Conservation (phyloP, 1,140 invertebrate genomes). For the Periplaneta americana region DNA sequence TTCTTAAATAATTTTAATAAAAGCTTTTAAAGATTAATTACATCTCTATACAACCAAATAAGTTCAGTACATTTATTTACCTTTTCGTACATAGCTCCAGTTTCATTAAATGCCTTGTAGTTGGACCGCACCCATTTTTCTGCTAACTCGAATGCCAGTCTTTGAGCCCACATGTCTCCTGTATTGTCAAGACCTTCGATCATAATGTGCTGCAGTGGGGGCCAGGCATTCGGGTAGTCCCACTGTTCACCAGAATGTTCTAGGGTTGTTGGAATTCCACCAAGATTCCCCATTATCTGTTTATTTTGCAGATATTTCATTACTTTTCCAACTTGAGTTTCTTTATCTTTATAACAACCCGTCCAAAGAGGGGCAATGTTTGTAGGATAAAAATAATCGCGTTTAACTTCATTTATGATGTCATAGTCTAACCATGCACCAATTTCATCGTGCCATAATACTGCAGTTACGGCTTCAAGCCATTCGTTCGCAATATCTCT, state of each 20-base stretch:
- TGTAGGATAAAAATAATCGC: constrained; percentile 65
- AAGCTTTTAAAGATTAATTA: no score
- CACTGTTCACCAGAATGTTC: constrained; percentile 46
- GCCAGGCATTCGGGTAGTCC: constrained; percentile 56
- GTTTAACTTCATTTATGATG: constrained; percentile 39
- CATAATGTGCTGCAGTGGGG: constrained; percentile 46
- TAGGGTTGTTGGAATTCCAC: constrained; percentile 57
- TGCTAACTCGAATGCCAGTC: constrained; percentile 47
- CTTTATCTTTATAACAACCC: constrained; percentile 31
- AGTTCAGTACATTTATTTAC: no score
- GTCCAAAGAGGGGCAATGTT: constrained; percentile 72
- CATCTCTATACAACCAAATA: no score
- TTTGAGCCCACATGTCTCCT: constrained; percentile 38
- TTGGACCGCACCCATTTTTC: constrained; percentile 52
- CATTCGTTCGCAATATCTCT: constrained; percentile 39
- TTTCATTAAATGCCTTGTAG: constrained; percentile 45
- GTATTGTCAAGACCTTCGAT: constrained; percentile 40
- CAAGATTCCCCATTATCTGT: constrained; percentile 27
- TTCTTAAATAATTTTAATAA: no score
- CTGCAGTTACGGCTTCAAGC: constrained; percentile 49
- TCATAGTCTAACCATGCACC: constrained; percentile 78
- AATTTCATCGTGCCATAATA: constrained; percentile 65
- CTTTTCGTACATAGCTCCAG: constrained; percentile 27
- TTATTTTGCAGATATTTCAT: constrained; percentile 11
- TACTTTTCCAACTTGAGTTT: constrained; percentile 1